These are phyloP conservation scores for Ceramica pisi DNA, from an alignment of 2,888 invertebrate species.

Conservation along the genomic window DNA sequence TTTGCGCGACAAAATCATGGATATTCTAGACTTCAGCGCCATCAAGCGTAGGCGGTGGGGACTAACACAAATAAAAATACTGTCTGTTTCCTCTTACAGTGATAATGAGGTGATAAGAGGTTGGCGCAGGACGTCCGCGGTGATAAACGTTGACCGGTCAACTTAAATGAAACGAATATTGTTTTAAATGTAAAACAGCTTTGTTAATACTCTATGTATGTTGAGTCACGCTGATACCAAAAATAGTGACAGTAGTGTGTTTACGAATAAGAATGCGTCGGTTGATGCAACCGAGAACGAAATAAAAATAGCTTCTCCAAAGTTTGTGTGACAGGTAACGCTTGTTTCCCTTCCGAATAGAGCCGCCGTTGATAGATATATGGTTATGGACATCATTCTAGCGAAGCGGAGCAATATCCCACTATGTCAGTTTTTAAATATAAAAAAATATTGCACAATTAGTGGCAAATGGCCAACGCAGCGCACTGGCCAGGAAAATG, in stretches of 20 bases:
- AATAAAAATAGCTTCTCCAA: constrained; percentile 43
- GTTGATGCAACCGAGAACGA: constrained; percentile 31
- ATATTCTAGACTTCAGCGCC: constrained; percentile 77
- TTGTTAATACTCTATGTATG: constrained; percentile 43
- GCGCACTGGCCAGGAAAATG: constrained; percentile 28
- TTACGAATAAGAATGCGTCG: constrained; percentile 35
- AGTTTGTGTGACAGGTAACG: constrained; percentile 42
- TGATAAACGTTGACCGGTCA: constrained; percentile 85
- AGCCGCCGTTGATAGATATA: constrained; percentile 34
- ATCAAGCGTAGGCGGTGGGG: constrained; percentile 76
- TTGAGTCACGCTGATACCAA: constrained; percentile 59
- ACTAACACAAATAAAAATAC: constrained; percentile 85
- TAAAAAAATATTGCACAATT: constrained; percentile 57
- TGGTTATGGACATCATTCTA: constrained; percentile 41
- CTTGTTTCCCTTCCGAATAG: constrained; percentile 13
- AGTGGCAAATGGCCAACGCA: constrained; percentile 57
- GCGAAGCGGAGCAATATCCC: constrained; percentile 32
- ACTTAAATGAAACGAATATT: constrained; percentile 74
- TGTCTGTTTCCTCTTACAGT: constrained; percentile 85
- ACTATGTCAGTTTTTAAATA: constrained; percentile 38
- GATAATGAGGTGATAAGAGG: constrained; percentile 80
- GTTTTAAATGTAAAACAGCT: constrained; percentile 62
- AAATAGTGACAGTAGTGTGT: constrained; percentile 51
- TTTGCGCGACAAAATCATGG: constrained; percentile 74
- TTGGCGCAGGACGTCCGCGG: constrained; percentile 84